Conservation (phyloP, 2,113 vertebrate species). For the Gasterosteus aculeatus region DNA sequence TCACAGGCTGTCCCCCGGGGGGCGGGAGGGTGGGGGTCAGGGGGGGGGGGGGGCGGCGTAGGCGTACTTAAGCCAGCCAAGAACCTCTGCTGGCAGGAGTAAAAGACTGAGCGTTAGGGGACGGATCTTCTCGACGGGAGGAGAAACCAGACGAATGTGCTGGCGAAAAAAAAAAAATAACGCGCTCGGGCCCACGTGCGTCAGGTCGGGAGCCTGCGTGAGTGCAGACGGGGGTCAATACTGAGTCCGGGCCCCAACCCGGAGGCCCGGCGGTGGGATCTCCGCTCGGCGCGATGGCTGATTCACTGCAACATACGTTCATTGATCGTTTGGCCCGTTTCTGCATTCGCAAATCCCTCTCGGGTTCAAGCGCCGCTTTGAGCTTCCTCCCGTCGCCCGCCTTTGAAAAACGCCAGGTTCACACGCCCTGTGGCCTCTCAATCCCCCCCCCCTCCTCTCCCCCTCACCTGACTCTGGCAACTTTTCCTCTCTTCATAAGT, state of each 20-base stretch:
- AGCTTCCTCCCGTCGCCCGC: conserved; percentile 33
- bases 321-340: conserved; percentile 70
- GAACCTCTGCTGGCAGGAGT: conserved; percentile 66
- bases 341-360: conserved; percentile 59
- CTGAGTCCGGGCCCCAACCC: conserved; percentile 47
- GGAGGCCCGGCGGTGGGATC: conserved; percentile 33
- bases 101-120: conserved; percentile 33
- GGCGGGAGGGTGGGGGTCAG: too few relatives aligned
- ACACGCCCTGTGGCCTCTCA: conserved; percentile 59
- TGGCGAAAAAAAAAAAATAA: conserved; percentile 50
- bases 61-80: conserved; percentile 74
- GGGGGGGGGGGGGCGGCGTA: conserved; percentile 69
- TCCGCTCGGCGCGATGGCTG: conserved; percentile 49
- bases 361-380: conserved; percentile 65
- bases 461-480: conserved; percentile 35
- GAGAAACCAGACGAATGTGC: conserved; percentile 45
- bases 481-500: background rate
- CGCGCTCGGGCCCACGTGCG: conserved; percentile 42
- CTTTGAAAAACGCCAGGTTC: conserved; percentile 61
- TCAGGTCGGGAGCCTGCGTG: conserved; percentile 26
- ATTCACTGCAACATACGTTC: conserved; percentile 66
- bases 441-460: conserved; percentile 24
- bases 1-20: conserved; percentile 74
- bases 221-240: conserved; percentile 47
- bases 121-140: conserved; percentile 35